Evolutionary conservation across 1,140 invertebrate species (phyloP), one percentile per base, ranked within the genome.

Genomic region (Caenorhabditis tropicalis): DNA sequence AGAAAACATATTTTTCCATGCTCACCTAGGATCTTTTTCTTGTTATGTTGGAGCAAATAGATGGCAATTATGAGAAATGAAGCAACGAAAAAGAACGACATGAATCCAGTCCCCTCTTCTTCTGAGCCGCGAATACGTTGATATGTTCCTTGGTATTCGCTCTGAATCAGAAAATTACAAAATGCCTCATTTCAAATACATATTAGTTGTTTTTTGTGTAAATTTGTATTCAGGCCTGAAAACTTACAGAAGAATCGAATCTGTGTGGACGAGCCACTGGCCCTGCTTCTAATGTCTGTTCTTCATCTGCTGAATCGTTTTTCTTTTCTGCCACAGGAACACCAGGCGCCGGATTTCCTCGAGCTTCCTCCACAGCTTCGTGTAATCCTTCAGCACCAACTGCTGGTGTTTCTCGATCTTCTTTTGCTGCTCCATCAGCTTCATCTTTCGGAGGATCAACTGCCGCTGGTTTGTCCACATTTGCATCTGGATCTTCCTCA

Each of bases 31-130:
- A 84, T 51, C 36, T 74, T 84, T 48, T 84, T 84, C 74, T 84
- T 84, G 29, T 84, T 84, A 24, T 84, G 83, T 56, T 84, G 83
- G 5, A 84, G 39, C 21, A 84, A 43, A 39, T 80, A 84, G 31
- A 84, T 56, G 27, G 58, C 70, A 24, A 84, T 49, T 16, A 84
- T 48, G 19, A 84, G 83, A 24, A 84, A 58, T 2, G 70, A 51
- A 7, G 29, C 79, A n/a, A 84, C 29, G 10, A 84, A 33, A 19
- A 84, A 53, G 74, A 84, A 79, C 19, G 49, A 53, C 43, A 81
- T 48, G 53, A 82, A 70, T 74, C 82, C 58, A 24, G 56, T 65
- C 24, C 56, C 56, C 16, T 60, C 51, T n/a, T 60, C 82, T 46
- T 46, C 31, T 0, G 56, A 33, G 1, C 43, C 51, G 39, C 65